These are phyloP conservation scores for Clistopyga incitator DNA, from an alignment of 2,888 invertebrate species.

Conservation along the genomic window DNA sequence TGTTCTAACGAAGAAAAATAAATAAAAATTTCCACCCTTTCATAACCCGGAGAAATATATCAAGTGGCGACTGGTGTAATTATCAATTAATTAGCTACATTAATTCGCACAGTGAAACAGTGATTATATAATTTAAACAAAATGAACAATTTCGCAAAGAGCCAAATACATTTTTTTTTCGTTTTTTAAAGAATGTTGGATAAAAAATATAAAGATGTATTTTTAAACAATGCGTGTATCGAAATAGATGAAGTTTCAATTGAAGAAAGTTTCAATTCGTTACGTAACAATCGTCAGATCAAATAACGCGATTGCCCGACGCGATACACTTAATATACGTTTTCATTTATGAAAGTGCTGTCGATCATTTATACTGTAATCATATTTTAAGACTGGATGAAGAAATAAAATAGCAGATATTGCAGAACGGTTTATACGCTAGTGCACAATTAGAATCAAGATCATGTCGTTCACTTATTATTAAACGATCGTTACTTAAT, in stretches of 20 bases:
- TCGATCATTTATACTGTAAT: neutral
- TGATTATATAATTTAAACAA: too few relatives aligned
- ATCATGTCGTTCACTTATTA: neutral
- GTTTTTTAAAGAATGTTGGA: too few relatives aligned
- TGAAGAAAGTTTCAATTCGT: neutral
- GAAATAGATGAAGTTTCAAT: too few relatives aligned
- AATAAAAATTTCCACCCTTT: too few relatives aligned
- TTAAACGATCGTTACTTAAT: constrained; percentile 2
- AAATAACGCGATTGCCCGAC: neutral
- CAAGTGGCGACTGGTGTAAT: too few relatives aligned
- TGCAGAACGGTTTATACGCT: neutral
- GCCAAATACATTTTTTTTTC: too few relatives aligned
- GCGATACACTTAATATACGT: neutral
- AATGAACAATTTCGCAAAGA: too few relatives aligned
- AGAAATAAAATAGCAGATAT: neutral
- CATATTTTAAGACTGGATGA: neutral
- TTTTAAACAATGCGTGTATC: too few relatives aligned
- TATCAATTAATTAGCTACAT: too few relatives aligned
- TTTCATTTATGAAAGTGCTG: neutral
- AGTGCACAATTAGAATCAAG: neutral
- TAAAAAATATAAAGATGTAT: too few relatives aligned
- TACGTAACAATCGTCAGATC: neutral
- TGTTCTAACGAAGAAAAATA: neutral
- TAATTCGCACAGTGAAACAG: too few relatives aligned
- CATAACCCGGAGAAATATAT: too few relatives aligned